phyloP scores from a whole-genome alignment of 30 jellyfish, hydroid and myxozoan species.

The Chrysaora quinquecirrha region DNA sequence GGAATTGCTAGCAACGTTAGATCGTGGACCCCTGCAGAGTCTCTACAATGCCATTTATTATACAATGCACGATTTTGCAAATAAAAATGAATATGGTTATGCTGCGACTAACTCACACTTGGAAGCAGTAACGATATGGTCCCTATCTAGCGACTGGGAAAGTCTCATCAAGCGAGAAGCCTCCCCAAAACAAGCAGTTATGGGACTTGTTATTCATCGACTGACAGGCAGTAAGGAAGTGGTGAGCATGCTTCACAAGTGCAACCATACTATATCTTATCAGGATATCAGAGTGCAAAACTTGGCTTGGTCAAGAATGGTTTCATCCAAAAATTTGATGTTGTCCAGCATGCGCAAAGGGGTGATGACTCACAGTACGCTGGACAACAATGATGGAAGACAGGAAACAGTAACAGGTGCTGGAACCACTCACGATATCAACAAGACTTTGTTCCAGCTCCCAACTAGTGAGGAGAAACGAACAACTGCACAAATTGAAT shows the following conservation, averaged over 20 bases:
- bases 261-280: constrained; percentile 38
- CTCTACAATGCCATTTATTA: constrained; percentile 32
- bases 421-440: too few species aligned
- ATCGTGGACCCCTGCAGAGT: constrained; percentile 27
- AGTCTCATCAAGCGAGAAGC: constrained; percentile 1
- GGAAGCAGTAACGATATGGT: constrained; percentile 32
- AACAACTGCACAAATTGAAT: background rate
- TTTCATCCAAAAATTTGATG: too few species aligned
- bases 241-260: constrained; percentile 17
- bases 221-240: constrained; percentile 39
- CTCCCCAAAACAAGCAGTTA: constrained; percentile 33
- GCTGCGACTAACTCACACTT: background rate
- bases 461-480: constrained; percentile 13
- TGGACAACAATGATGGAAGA: constrained; percentile 48
- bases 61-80: constrained; percentile 25
- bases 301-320: too few species aligned
- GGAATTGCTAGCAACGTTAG: constrained; percentile 18
- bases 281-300: too few species aligned
- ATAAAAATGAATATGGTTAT: constrained; percentile 38
- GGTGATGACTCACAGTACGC: constrained; percentile 18
- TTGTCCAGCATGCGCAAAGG: too few species aligned
- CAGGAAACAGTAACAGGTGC: constrained; percentile 47
- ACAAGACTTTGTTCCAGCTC: constrained; percentile 49
- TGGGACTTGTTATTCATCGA: too few species aligned
- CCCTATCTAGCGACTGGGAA: constrained; percentile 42